Evolutionary conservation across 2,888 invertebrate genomes (phyloP), one percentile per base, ranked within the genome.

Genomic region (Drosophila austrosaltans): DNA sequence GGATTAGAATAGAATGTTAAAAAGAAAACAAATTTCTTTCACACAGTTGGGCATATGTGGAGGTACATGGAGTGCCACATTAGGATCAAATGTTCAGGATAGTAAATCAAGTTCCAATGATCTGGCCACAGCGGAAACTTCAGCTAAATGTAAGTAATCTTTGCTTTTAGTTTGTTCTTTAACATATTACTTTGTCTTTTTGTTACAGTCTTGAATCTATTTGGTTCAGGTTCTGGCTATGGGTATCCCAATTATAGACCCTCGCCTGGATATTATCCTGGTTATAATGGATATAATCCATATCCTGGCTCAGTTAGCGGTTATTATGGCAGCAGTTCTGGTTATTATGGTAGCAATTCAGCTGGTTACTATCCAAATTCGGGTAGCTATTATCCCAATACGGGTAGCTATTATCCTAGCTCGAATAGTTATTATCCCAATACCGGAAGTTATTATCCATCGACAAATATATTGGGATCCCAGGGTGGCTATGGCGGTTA

Each of bases 181-280:
- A 25, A 22, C 1, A 36, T 10, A 1, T 8, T 10, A 2, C 10
- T 6, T 6, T 36, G 7, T 36, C n/a, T 12, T 63, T 60, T 0
- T 16, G 16, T 39, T 56, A 30, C 58, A 92, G 92, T 89, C 79
- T 90, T 85, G 81, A 93, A 93, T 79, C 92, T 93, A 80, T 91
- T 91, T 69, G 90, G 90, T 12, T 79, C 84, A 66, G 69, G 72
- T 12, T 57, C 59, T 8, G 5, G 60, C 0, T 58, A 53, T 0
- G 66, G 84, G 0, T 84, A 84, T 44, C 82, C 82, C 7, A 75
- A 67, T 59, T 78, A 71, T 10, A 67, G 72, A 25, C 75, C 80
- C 36, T 66, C 8, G 8, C 66, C 44, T 2, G 86, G 85, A n/a
- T 48, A 48, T 48, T 48, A 48, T 10, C 48, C 48, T 10, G 48